Evolutionary conservation across 2,797 vertebrate genomes (phyloP).

Genomic region (Gambusia yucatana): DNA sequence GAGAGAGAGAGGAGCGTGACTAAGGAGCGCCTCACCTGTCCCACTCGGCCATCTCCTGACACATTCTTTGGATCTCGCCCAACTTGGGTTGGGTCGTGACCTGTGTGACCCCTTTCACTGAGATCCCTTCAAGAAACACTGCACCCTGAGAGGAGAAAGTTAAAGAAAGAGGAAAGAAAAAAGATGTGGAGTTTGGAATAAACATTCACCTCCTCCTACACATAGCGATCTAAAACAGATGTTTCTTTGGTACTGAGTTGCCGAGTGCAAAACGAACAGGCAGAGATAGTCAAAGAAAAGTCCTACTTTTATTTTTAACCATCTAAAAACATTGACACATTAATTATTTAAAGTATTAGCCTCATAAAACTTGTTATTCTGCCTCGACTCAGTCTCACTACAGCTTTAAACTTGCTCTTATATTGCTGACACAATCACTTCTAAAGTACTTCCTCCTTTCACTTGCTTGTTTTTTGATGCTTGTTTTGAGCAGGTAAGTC

Average conservation of each 20-base stretch:
- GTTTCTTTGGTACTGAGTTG: slow-evolving; percentile 40
- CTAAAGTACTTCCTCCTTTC: slow-evolving; percentile 11
- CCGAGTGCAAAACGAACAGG: slow-evolving; percentile 15
- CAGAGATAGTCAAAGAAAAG: slow-evolving; percentile 4
- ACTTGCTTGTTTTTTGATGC: slow-evolving; percentile 12
- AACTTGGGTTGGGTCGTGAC: slow-evolving; percentile 92
- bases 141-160: slow-evolving; percentile 83
- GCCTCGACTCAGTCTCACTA: slow-evolving; percentile 10
- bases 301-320: neutral
- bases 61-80: slow-evolving; percentile 90
- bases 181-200: slow-evolving; percentile 34
- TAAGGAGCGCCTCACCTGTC: slow-evolving; percentile 84
- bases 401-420: neutral
- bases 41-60: slow-evolving; percentile 95
- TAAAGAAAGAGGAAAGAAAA: slow-evolving; percentile 22
- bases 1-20: slow-evolving; percentile 11
- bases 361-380: slow-evolving; percentile 6
- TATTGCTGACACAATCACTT: neutral
- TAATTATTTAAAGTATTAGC: slow-evolving; percentile 27
- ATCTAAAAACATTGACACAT: slow-evolving; percentile 12
- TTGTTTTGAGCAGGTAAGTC: slow-evolving; percentile 5
- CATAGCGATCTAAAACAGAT: slow-evolving; percentile 38
- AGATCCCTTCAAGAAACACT: slow-evolving; percentile 93
- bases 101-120: slow-evolving; percentile 92
- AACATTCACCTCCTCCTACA: slow-evolving; percentile 48